Evolutionary conservation across 2,888 invertebrate species (phyloP).

Genomic region (Drosophila hawaiiensis): DNA sequence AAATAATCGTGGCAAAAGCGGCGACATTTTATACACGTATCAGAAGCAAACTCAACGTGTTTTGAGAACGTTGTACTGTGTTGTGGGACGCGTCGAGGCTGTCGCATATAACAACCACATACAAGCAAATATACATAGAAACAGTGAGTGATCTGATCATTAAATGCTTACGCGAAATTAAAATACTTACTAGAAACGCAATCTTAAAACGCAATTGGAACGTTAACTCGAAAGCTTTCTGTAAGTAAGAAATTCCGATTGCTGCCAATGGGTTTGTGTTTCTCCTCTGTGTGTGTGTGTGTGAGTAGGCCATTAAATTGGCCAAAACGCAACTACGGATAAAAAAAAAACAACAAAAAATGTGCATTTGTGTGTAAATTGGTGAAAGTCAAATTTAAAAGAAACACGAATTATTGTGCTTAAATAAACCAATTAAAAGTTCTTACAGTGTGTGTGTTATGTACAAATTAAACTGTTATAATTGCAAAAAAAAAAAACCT

Average conservation of each 20-base stretch:
- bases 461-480: constrained; percentile 15
- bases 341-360: constrained; percentile 26
- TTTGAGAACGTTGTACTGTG: constrained; percentile 61
- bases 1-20: constrained; percentile 71
- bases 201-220: constrained; percentile 64
- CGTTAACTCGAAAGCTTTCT: constrained; percentile 41
- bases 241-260: constrained; percentile 57
- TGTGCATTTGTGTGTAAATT: constrained; percentile 51
- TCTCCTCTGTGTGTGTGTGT: constrained; percentile 22
- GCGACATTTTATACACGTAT: constrained; percentile 59
- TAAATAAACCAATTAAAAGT: constrained; percentile 14
- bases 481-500: constrained; percentile 6
- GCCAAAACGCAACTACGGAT: constrained; percentile 54
- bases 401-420: constrained; percentile 10
- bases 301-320: constrained; percentile 53
- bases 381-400: constrained; percentile 50
- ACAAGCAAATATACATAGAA: constrained; percentile 10
- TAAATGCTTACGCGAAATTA: constrained; percentile 66
- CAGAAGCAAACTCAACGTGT: constrained; percentile 67
- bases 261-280: constrained; percentile 41
- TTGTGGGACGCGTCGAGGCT: constrained; percentile 40
- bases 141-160: constrained; percentile 23
- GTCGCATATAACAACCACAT: constrained; percentile 15
- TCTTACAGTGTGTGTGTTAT: constrained; percentile 13
- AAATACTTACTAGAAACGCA: constrained; percentile 23